These are phyloP conservation scores for Habroteleia sp. DNA, from an alignment of 2,888 invertebrate genomes.

Conservation along the genomic window DNA sequence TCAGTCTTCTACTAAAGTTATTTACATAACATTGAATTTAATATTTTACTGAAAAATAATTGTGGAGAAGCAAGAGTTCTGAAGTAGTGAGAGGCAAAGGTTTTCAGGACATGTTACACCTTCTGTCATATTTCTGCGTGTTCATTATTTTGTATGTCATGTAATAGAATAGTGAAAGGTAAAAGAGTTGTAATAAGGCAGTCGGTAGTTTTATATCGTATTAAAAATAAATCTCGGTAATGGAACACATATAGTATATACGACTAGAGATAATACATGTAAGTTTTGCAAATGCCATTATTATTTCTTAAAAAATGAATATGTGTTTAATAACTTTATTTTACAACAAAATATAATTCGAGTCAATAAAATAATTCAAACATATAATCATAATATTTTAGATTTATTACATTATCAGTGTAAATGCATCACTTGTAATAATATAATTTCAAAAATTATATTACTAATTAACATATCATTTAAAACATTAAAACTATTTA, in stretches of 20 bases:
- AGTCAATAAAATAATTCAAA: too few species aligned
- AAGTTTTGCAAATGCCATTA: constrained; percentile 12
- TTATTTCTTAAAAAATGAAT: constrained; percentile 25
- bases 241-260: constrained; percentile 9
- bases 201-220: constrained; percentile 28
- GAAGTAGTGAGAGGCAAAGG: constrained; percentile 8
- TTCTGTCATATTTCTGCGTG: constrained; percentile 34
- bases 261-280: constrained; percentile 1
- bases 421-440: too few species aligned
- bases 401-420: too few species aligned
- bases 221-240: constrained; percentile 32
- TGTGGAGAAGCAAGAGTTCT: not conserved
- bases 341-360: too few species aligned
- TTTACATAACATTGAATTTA: too few species aligned
- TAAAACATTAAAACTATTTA: too few species aligned
- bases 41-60: not conserved
- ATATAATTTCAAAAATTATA: too few species aligned
- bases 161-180: constrained; percentile 39
- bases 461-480: too few species aligned
- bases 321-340: too few species aligned
- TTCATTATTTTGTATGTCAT: constrained; percentile 37
- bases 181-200: constrained; percentile 50
- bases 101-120: constrained; percentile 30
- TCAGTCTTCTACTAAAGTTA: too few species aligned
- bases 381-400: too few species aligned